These are phyloP conservation scores for Tenualosa thibaudeaui DNA, from an alignment of 2,797 vertebrate species.

Conservation along the genomic window DNA sequence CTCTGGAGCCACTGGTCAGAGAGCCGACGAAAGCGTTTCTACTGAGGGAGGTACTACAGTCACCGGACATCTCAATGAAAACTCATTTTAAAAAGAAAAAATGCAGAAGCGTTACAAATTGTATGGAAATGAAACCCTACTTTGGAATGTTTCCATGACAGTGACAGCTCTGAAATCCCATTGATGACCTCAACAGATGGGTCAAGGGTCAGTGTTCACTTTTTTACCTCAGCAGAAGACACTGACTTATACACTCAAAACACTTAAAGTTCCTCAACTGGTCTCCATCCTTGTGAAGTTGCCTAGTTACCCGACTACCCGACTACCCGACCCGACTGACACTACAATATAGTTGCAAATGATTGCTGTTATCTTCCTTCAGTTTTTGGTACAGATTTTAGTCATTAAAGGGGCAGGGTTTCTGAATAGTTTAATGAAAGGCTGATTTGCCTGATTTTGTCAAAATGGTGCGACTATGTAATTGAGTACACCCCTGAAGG, in stretches of 20 bases:
- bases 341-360: background rate
- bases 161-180: background rate
- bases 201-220: background rate
- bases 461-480: background rate
- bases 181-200: background rate
- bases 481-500: background rate
- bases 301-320: background rate
- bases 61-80: background rate
- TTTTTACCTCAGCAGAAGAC: background rate
- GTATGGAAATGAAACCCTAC: background rate
- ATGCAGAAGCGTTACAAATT: background rate
- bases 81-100: background rate
- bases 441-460: background rate
- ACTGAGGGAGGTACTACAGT: slow-evolving; percentile 69
- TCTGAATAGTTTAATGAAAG: background rate
- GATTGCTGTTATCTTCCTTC: background rate
- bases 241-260: background rate
- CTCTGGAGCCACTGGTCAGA: slow-evolving; percentile 93
- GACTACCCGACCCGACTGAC: no score
- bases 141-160: background rate
- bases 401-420: background rate
- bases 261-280: background rate
- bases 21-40: slow-evolving; percentile 91
- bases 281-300: background rate
- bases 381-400: background rate